Percentiles rank a stretch among this genome's conserved stretches.
Conservation (phyloP, 2,113 vertebrate genomes). For the Microtus ochrogaster region DNA sequence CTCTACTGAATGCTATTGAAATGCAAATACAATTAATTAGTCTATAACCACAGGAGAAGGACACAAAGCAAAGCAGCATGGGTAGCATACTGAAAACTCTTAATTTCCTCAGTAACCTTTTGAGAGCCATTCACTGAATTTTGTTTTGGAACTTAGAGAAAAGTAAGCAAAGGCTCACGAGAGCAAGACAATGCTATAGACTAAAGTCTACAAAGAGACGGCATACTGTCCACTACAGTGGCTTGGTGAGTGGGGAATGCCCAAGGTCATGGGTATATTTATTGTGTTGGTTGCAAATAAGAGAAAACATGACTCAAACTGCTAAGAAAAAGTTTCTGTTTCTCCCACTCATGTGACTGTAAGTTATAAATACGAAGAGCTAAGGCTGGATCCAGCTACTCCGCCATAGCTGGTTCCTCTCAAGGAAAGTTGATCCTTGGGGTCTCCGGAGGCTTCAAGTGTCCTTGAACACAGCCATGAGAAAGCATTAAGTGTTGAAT, state of each 20-base stretch:
- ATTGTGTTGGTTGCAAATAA: slow-evolving; percentile 39
- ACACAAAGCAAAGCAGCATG: slow-evolving; percentile 63
- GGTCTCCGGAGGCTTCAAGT: neutral
- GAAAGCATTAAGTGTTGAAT: neutral
- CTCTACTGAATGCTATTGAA: slow-evolving; percentile 63
- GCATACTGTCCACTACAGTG: neutral
- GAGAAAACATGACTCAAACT: slow-evolving; percentile 2
- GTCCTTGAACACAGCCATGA: neutral
- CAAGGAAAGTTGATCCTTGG: neutral
- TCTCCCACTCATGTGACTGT: neutral
- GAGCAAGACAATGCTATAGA: neutral
- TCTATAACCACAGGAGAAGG: slow-evolving; percentile 54
- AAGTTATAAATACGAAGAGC: neutral
- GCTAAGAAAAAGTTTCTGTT: neutral
- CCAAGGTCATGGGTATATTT: neutral
- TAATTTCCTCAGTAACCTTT: slow-evolving; percentile 59
- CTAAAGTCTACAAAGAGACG: neutral
- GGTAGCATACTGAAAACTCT: slow-evolving; percentile 68
- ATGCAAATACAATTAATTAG: slow-evolving; percentile 69
- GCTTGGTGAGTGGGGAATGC: neutral
- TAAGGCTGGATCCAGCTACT: neutral
- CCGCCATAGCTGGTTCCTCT: neutral
- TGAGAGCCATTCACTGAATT: slow-evolving; percentile 10
- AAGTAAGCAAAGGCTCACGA: slow-evolving; percentile 42
- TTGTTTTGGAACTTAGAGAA: slow-evolving; percentile 44